These are phyloP conservation scores for Drosophila anomelani DNA, from an alignment of 2,888 invertebrate genomes.

Conservation along the genomic window DNA sequence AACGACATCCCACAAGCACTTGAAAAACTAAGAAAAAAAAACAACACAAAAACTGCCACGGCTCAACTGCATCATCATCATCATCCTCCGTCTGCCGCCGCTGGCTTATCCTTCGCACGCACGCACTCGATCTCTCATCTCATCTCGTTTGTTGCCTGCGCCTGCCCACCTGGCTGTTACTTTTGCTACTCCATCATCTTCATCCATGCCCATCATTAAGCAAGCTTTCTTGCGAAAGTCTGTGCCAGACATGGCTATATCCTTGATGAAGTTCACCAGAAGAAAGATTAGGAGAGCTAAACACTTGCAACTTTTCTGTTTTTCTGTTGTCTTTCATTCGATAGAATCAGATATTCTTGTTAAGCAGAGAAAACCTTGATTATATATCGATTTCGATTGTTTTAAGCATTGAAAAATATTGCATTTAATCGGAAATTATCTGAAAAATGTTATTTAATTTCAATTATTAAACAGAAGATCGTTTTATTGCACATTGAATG, in stretches of 20 bases:
- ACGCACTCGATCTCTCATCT: slow-evolving; percentile 16
- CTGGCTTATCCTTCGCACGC: slow-evolving; percentile 24
- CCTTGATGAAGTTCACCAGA: background rate
- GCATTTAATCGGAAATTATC: background rate
- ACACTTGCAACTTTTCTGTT: background rate
- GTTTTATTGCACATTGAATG: background rate
- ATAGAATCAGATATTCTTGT: background rate
- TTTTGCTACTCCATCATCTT: slow-evolving; percentile 6
- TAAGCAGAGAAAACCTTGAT: too few species aligned
- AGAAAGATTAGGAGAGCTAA: too few species aligned
- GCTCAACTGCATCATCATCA: slow-evolving; percentile 18
- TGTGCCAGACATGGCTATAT: background rate
- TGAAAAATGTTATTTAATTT: background rate
- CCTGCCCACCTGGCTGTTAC: background rate
- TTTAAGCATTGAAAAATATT: too few species aligned
- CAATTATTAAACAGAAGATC: background rate
- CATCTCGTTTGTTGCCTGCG: slow-evolving; percentile 14
- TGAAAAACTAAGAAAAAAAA: slow-evolving; percentile 1
- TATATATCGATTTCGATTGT: too few species aligned
- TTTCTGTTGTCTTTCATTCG: background rate
- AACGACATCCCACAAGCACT: slow-evolving; percentile 17
- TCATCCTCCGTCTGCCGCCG: slow-evolving; percentile 8
- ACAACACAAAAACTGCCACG: slow-evolving; percentile 1
- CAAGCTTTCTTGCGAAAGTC: too few species aligned
- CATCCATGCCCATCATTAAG: background rate